Evolutionary conservation across 2,797 vertebrate species (phyloP).

Genomic region (Huso huso): DNA sequence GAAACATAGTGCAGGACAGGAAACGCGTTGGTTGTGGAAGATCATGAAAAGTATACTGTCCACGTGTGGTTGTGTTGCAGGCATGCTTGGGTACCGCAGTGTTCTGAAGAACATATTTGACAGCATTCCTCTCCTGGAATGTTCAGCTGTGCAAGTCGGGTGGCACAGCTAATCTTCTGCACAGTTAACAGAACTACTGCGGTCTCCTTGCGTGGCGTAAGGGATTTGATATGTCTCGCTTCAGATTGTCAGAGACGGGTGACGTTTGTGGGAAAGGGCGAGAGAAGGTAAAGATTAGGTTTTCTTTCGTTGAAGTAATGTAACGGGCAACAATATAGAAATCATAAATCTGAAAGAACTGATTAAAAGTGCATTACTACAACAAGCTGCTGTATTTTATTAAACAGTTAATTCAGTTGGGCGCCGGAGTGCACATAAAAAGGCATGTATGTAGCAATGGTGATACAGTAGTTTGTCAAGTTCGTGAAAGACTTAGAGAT

Average conservation of each 20-base stretch:
- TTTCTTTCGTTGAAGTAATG: not conserved
- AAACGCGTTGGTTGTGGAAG: not conserved
- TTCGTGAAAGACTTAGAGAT: no score
- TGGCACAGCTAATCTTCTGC: constrained; percentile 9
- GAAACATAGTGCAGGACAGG: constrained; percentile 5
- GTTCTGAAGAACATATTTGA: no score
- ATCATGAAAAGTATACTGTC: no score
- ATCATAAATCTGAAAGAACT: not conserved
- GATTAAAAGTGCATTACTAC: no score
- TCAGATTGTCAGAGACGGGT: not conserved
- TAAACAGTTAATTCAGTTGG: no score
- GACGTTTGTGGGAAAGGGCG: not conserved
- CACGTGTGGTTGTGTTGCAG: not conserved
- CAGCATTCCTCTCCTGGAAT: constrained; percentile 18
- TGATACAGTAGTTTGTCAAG: no score
- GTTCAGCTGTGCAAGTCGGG: constrained; percentile 19
- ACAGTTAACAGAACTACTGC: constrained; percentile 6
- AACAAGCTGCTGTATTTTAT: no score
- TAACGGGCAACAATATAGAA: not conserved
- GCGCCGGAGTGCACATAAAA: no score
- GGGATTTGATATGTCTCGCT: constrained; percentile 9
- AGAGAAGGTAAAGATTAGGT: constrained; percentile 10
- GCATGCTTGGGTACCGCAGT: not conserved
- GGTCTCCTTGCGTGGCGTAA: constrained; percentile 3
- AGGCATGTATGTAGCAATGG: no score